Base-by-base conservation (phyloP, 2,797 vertebrate genomes). In the Chiloscyllium punctatum region DNA sequence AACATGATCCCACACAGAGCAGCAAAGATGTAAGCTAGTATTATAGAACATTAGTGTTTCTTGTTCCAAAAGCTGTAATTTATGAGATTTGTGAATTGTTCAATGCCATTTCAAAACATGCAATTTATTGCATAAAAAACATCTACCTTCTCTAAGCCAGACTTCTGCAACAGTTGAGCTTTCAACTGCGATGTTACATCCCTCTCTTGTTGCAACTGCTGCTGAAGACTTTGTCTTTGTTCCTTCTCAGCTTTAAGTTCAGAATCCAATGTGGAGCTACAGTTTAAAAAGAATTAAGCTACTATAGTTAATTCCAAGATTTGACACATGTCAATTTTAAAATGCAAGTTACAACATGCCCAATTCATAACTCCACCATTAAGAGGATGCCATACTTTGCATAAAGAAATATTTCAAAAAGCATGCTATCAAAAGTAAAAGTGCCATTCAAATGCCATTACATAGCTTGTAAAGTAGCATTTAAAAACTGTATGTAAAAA, bases 151-250 rank as follows among this genome's bases (percentile, higher is more conserved):
- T 98, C 98, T 92, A 99, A 97, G 71, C 98, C 99, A 96, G 98
- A 98, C 57, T 99, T 98, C 97, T 99, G 99, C 62, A 99, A 98
- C 95, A 99, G 96, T 97, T 99, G 98, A 53, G 98, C 98, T 97
- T 98, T 98, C 74, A 99, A 98, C 96, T 99, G 98, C 0, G 96
- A 4, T 68, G 98, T 98, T 96, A 98, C 98, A 96, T 99, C 99
- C 96, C 98, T 98, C 96, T 99, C 99, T 48, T 97, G 97, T 96
- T 98, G 98, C 0, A 99, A 97, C 95, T 98, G 97, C 96, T 97
- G 98, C 96, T 99, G 99, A 96, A 99, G 97, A 95, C 96, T 97
- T 96, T 99, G 99, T 79, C 99, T 98, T 96, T 99, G 98, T 95
- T 99, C 98, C 97, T 98, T 98, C 97, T 99, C 99, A 2, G 97